A percentile compares a stretch with the other conserved stretches of the same genome.
These are phyloP conservation scores for Bicyclus anynana DNA, from an alignment of 1,140 invertebrate species.

Conservation along the genomic window DNA sequence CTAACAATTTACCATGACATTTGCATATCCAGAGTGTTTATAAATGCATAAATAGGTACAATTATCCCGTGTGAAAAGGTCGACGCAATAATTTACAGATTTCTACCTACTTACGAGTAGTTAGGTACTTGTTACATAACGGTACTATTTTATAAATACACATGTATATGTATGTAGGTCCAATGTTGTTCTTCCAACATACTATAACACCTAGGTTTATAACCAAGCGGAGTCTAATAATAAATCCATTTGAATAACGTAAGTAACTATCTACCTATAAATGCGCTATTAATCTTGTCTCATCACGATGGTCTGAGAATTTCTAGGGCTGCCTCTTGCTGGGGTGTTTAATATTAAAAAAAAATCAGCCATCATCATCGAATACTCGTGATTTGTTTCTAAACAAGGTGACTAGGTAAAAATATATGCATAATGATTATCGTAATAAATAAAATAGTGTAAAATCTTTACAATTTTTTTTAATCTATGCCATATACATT, in stretches of 20 bases:
- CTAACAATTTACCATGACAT: not conserved
- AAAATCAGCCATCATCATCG: too few species aligned
- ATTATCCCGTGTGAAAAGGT: not conserved
- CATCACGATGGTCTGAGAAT: not conserved
- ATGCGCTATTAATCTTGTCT: slow-evolving; percentile 6
- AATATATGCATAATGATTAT: too few species aligned
- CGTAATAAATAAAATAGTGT: too few species aligned
- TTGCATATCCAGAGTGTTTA: not conserved
- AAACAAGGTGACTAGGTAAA: too few species aligned
- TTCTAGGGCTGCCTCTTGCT: not conserved
- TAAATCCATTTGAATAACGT: slow-evolving; percentile 6
- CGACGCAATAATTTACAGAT: not conserved
- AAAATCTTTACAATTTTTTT: too few species aligned
- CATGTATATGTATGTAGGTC: too few species aligned
- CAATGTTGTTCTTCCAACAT: not conserved
- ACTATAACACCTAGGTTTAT: not conserved
- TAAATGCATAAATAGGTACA: not conserved
- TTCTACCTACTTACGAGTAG: too few species aligned
- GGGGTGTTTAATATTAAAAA: too few species aligned
- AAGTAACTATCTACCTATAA: not conserved
- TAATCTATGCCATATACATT: too few species aligned
- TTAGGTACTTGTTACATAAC: too few species aligned
- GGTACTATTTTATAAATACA: too few species aligned
- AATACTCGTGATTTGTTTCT: too few species aligned
- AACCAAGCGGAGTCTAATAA: not conserved